Evolutionary conservation across 2,888 invertebrate genomes (phyloP).

Genomic region (Horisme vitalbata): DNA sequence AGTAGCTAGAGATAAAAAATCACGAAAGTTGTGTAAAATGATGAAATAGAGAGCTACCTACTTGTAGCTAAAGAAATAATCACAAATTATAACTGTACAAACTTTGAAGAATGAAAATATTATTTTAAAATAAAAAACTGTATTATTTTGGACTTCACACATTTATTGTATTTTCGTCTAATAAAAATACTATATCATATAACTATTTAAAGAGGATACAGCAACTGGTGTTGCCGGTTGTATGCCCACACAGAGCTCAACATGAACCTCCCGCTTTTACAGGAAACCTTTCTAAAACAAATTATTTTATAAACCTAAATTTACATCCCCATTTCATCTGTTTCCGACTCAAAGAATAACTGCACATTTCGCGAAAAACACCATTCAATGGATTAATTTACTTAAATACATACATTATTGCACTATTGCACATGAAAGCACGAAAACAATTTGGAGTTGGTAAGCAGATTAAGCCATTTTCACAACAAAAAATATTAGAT

Average conservation of each 20-base stretch:
- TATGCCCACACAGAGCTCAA: slow-evolving; percentile 66
- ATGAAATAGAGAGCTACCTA: too few relatives aligned
- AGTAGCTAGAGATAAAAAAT: too few relatives aligned
- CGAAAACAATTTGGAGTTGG: slow-evolving; percentile 25
- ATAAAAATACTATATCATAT: slow-evolving; percentile 81
- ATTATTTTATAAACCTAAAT: slow-evolving; percentile 59
- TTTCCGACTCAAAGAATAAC: slow-evolving; percentile 41
- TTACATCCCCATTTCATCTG: slow-evolving; percentile 68
- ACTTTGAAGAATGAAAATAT: too few relatives aligned
- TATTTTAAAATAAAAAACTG: slow-evolving; percentile 28
- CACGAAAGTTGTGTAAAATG: too few relatives aligned
- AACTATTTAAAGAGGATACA: slow-evolving; percentile 77
- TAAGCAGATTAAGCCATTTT: slow-evolving; percentile 14
- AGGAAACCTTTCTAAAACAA: slow-evolving; percentile 51
- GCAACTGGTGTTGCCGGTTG: slow-evolving; percentile 80
- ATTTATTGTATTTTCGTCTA: slow-evolving; percentile 83
- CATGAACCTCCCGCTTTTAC: slow-evolving; percentile 55
- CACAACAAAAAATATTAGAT: slow-evolving; percentile 4
- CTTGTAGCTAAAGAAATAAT: too few relatives aligned
- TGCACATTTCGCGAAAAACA: slow-evolving; percentile 55
- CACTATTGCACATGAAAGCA: slow-evolving; percentile 58
- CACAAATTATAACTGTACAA: too few relatives aligned
- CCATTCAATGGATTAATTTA: slow-evolving; percentile 63
- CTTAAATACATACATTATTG: slow-evolving; percentile 56
- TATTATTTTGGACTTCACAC: slow-evolving; percentile 74